Conservation (phyloP, 2,113 vertebrate genomes). For the Morphnarchus princeps region DNA sequence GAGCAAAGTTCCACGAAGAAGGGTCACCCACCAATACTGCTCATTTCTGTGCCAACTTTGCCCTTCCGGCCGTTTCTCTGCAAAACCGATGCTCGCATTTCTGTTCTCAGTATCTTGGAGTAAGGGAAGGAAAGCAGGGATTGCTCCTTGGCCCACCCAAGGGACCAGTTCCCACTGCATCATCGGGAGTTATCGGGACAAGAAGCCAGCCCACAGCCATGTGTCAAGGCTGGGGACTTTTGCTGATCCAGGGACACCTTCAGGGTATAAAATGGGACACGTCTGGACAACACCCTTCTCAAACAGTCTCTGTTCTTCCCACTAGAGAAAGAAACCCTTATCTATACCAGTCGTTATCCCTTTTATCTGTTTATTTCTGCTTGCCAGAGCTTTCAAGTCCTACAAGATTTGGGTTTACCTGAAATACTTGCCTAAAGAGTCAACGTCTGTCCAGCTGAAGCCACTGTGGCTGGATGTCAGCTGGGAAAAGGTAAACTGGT, state of each 20-base stretch:
- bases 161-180: not conserved
- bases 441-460: not conserved
- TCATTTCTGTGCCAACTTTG: rapidly evolving
- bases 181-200: rapidly evolving
- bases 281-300: not conserved
- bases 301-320: not conserved
- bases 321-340: not conserved
- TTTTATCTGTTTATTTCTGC: not conserved
- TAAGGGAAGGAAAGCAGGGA: not conserved
- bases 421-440: not conserved
- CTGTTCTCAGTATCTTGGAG: not conserved
- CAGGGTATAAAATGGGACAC: not conserved
- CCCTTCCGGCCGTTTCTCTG: not conserved
- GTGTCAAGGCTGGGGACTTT: not conserved
- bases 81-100: rapidly evolving
- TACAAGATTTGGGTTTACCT: not conserved
- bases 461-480: not conserved
- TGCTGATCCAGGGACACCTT: not conserved
- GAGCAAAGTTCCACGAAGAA: not conserved
- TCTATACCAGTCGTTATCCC: not conserved
- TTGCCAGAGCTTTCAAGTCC: not conserved
- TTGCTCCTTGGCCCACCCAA: not conserved
- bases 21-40: not conserved
- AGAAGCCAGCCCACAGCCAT: not conserved
- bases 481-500: not conserved